Conservation (phyloP, 2,113 vertebrate species). For the Microcebus murinus region DNA sequence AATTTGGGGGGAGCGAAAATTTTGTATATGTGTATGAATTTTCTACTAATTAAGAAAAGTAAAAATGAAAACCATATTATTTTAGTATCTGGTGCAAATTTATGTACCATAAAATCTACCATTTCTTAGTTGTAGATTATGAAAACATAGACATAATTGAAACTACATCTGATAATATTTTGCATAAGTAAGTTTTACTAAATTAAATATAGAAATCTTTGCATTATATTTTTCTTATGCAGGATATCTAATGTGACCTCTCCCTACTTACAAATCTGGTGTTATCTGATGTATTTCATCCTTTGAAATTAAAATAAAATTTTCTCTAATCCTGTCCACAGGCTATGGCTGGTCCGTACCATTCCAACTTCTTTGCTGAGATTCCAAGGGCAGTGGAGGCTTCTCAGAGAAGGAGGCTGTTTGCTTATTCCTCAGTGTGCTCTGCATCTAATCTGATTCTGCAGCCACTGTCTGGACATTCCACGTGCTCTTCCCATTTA, state of each 20-base stretch:
- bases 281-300: not conserved
- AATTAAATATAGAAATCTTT: not conserved
- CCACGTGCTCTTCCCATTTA: not conserved
- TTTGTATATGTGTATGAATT: not conserved
- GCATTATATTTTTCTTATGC: not conserved
- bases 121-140: not conserved
- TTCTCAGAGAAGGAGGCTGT: not conserved
- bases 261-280: not conserved
- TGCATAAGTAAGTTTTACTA: not conserved
- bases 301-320: not conserved
- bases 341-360: fast-evolving
- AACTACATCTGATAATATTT: not conserved
- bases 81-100: not conserved
- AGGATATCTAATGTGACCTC: not conserved
- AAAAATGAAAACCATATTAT: not conserved
- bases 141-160: not conserved
- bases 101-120: not conserved
- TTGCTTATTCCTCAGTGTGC: not conserved
- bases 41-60: not conserved
- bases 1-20: not conserved
- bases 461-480: fast-evolving
- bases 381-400: fast-evolving
- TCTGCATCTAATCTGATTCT: not conserved
- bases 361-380: too few relatives aligned
- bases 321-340: not conserved